phyloP scores from a whole-genome alignment of 2,113 vertebrate species.

The Pseudolaguvia tuberculata region DNA sequence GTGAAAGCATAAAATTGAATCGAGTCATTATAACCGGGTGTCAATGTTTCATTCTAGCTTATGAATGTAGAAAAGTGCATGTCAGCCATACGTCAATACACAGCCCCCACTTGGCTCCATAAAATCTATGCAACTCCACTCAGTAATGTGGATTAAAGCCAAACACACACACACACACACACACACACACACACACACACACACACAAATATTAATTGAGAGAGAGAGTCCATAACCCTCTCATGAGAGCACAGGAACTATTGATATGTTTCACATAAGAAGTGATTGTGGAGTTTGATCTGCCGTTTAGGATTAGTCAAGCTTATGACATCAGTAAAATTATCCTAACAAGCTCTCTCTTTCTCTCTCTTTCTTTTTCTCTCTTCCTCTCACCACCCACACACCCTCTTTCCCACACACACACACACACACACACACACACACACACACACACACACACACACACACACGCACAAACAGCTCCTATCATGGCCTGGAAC shows the following conservation, averaged over 20 bases:
- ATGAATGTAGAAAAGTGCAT: slow-evolving; percentile 78
- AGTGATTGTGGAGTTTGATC: slow-evolving; percentile 47
- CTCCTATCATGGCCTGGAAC: slow-evolving; percentile 36
- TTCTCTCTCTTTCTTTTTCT: no score
- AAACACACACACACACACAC: slow-evolving; percentile 5
- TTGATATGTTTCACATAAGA: slow-evolving; percentile 53
- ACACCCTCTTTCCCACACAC: neutral
- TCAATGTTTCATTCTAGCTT: slow-evolving; percentile 79
- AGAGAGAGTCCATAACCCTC: slow-evolving; percentile 37
- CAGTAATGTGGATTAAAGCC: slow-evolving; percentile 55
- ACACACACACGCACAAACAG: no score
- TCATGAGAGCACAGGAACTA: slow-evolving; percentile 35
- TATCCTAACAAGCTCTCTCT: slow-evolving; percentile 29
- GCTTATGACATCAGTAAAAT: slow-evolving; percentile 48
- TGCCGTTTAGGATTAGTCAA: slow-evolving; percentile 45
- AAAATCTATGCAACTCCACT: slow-evolving; percentile 66
- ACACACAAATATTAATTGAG: neutral
- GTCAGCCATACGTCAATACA: slow-evolving; percentile 70
- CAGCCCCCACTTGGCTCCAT: slow-evolving; percentile 57
- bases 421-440: slow-evolving; percentile 31
- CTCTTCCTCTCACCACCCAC: neutral
- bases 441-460: no score
- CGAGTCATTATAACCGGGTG: slow-evolving; percentile 80
- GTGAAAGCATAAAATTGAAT: slow-evolving; percentile 82
- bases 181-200: neutral